Conservation (phyloP, 2,797 vertebrate genomes). For the Gallirallus australis region DNA sequence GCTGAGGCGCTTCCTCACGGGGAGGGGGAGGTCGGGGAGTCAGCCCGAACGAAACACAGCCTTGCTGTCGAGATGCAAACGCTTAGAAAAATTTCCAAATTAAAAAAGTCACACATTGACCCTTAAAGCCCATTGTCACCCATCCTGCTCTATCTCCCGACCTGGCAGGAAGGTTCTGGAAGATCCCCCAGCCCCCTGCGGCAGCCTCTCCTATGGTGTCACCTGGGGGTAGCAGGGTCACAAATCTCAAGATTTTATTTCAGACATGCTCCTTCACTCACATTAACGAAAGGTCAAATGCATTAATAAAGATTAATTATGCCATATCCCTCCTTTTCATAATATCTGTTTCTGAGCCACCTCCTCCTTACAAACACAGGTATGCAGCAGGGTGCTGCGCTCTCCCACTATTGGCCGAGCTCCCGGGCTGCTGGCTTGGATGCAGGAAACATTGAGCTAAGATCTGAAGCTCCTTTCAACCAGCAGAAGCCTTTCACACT, state of each 20-base stretch:
- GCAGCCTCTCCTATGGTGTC: accelerated
- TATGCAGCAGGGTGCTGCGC: accelerated
- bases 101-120: accelerated
- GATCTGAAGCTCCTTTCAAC: neutral
- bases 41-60: accelerated
- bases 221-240: accelerated
- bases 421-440: accelerated
- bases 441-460: too few species aligned
- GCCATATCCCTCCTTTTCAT: too few species aligned
- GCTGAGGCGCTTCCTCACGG: neutral
- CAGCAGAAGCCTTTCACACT: neutral
- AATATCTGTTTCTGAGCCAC: neutral
- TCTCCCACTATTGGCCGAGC: accelerated
- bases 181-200: accelerated
- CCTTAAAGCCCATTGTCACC: too few species aligned
- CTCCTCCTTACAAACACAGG: accelerated
- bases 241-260: too few species aligned
- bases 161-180: too few species aligned
- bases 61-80: accelerated
- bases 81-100: accelerated
- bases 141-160: accelerated
- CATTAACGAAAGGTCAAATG: neutral
- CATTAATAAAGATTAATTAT: too few species aligned
- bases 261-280: neutral
- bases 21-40: accelerated